Percentiles rank a stretch among this genome's conserved stretches.
These are phyloP conservation scores for Eutolmus rufibarbis DNA, from an alignment of 2,888 invertebrate species.

Conservation along the genomic window DNA sequence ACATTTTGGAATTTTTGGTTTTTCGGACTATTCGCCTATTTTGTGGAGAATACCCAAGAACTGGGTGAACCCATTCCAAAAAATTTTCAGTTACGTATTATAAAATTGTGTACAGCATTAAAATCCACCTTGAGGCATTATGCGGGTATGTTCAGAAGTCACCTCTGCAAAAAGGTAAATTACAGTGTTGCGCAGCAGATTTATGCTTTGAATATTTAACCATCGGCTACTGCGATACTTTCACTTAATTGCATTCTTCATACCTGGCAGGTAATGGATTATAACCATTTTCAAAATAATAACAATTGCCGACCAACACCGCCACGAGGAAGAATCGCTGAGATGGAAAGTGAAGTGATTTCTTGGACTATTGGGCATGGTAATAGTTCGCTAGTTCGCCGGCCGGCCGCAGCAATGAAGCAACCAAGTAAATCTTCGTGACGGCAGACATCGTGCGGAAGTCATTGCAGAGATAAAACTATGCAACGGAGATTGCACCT, in stretches of 20 bases:
- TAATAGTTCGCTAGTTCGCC: not conserved
- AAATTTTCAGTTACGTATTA: not conserved
- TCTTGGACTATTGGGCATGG: not conserved
- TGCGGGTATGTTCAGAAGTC: not conserved
- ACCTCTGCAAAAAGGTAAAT: not conserved
- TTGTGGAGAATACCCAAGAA: not conserved
- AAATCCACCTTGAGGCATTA: not conserved
- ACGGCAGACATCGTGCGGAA: not conserved
- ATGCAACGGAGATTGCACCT: not conserved
- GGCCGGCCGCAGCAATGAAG: not conserved
- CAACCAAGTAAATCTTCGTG: not conserved
- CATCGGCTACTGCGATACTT: slow-evolving; percentile 11
- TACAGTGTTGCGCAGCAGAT: not conserved
- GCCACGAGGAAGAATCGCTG: slow-evolving; percentile 1
- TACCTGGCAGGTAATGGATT: slow-evolving; percentile 26
- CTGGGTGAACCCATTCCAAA: not conserved
- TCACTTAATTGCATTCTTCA: slow-evolving; percentile 32
- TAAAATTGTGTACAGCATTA: not conserved
- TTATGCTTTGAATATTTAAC: not conserved
- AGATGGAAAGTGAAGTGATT: slow-evolving; percentile 24
- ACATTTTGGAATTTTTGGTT: not conserved
- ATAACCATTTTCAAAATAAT: slow-evolving; percentile 26
- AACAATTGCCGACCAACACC: not conserved
- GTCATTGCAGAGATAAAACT: not conserved
- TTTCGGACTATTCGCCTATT: not conserved